These are phyloP conservation scores for Drosophila biarmipes DNA, from an alignment of 1,140 invertebrate genomes.

Conservation along the genomic window DNA sequence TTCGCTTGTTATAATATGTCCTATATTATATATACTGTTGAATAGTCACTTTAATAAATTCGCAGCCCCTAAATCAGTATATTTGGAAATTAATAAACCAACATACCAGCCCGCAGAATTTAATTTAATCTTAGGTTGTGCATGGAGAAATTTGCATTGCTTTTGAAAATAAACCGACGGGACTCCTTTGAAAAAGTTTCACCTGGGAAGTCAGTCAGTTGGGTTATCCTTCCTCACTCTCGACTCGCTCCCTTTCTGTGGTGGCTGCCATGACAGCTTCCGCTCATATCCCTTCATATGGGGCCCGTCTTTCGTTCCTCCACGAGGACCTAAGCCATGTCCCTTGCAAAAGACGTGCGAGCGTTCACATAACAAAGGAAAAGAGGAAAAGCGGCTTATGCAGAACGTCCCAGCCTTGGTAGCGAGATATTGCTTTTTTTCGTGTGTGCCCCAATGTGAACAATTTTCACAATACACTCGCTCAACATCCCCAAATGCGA, in stretches of 20 bases:
- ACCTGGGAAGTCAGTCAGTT: slow-evolving; percentile 30
- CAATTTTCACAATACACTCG: slow-evolving; percentile 38
- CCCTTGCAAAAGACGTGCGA: slow-evolving; percentile 52
- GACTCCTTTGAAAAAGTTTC: slow-evolving; percentile 68
- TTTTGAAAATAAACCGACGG: slow-evolving; percentile 61
- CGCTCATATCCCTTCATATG: slow-evolving; percentile 26
- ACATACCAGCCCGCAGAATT: slow-evolving; percentile 46
- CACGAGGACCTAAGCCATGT: slow-evolving; percentile 10
- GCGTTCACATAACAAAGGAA: slow-evolving; percentile 66
- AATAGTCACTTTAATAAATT: background rate
- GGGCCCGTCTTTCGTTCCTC: slow-evolving; percentile 1
- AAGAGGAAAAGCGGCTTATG: slow-evolving; percentile 76
- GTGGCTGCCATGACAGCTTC: slow-evolving; percentile 61
- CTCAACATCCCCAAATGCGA: slow-evolving; percentile 16
- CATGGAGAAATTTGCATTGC: slow-evolving; percentile 48
- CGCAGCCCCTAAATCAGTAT: slow-evolving; percentile 11
- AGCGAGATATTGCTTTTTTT: slow-evolving; percentile 56
- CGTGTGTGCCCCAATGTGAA: slow-evolving; percentile 27
- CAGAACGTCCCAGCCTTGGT: slow-evolving; percentile 42
- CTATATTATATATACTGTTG: too few species aligned
- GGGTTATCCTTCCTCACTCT: slow-evolving; percentile 20
- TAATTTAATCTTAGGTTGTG: slow-evolving; percentile 51
- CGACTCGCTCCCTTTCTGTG: slow-evolving; percentile 6
- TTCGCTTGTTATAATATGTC: too few species aligned
- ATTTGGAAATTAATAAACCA: slow-evolving; percentile 56